Percentiles rank a stretch among this genome's conserved stretches.
These are phyloP conservation scores for Alca torda DNA, from an alignment of 2,797 vertebrate genomes.

Conservation along the genomic window DNA sequence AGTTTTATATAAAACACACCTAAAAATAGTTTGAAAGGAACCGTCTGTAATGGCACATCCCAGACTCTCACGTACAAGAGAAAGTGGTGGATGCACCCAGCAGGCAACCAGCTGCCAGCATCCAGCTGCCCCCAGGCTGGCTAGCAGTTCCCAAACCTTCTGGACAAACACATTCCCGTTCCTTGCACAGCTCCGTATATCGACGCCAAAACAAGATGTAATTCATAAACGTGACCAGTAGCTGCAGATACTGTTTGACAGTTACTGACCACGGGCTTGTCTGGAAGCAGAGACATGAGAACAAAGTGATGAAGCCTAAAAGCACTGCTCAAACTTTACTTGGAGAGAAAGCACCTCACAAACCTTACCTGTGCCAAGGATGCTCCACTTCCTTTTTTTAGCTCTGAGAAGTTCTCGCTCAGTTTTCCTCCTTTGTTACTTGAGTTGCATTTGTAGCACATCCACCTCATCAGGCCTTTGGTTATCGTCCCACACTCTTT, in stretches of 20 bases:
- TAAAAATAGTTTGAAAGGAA: background rate
- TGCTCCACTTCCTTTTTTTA: constrained; percentile 73
- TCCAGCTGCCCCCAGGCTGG: background rate
- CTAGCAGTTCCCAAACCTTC: background rate
- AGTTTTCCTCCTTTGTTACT: constrained; percentile 81
- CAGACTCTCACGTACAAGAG: background rate
- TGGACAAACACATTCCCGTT: background rate
- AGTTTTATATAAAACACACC: background rate
- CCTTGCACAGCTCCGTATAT: background rate
- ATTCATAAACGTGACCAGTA: background rate
- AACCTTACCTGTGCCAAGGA: constrained; percentile 87
- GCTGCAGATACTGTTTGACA: background rate
- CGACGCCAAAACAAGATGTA: background rate
- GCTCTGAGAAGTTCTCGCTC: constrained; percentile 70
- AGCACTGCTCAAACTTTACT: background rate
- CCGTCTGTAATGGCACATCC: background rate
- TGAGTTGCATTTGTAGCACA: constrained; percentile 92
- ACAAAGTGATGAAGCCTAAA: background rate
- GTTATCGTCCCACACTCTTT: constrained; percentile 80
- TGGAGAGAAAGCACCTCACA: background rate
- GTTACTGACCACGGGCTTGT: background rate
- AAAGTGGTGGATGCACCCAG: background rate
- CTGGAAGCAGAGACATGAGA: background rate
- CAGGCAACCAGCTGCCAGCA: background rate
- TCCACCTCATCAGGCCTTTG: constrained; percentile 83